A percentile compares a stretch with the other conserved stretches of the same genome.
Conservation (phyloP, 2,797 vertebrate species). For the Kryptopterus vitreolus region DNA sequence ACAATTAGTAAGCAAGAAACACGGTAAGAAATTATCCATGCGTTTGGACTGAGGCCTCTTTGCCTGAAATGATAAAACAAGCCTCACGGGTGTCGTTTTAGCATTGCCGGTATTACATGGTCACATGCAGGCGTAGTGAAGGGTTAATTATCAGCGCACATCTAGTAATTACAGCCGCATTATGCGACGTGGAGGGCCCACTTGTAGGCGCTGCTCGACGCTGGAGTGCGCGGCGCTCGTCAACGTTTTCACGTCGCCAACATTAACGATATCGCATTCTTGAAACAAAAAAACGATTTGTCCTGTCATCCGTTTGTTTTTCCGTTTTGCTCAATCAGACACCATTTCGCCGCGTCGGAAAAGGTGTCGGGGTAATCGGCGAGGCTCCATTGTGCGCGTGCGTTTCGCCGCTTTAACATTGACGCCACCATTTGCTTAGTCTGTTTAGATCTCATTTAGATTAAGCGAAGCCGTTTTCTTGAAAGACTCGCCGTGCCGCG, state of each 20-base stretch:
- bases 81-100: constrained; percentile 34
- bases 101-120: constrained; percentile 22
- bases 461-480: neutral
- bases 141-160: constrained; percentile 51
- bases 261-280: neutral
- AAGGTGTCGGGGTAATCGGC: neutral
- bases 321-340: neutral
- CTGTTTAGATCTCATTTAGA: constrained; percentile 4
- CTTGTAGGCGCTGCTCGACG: constrained; percentile 33
- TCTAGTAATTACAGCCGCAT: constrained; percentile 49
- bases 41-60: constrained; percentile 19
- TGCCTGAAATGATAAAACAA: constrained; percentile 16
- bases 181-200: constrained; percentile 44
- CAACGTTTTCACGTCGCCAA: constrained; percentile 23
- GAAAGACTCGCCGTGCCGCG: constrained; percentile 7
- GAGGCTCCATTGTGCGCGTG: neutral
- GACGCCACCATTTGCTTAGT: neutral
- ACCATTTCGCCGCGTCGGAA: neutral
- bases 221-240: constrained; percentile 44
- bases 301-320: neutral
- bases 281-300: neutral
- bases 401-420: constrained; percentile 1
- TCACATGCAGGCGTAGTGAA: constrained; percentile 39
- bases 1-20: constrained; percentile 18
- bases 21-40: constrained; percentile 27